Base-by-base conservation (phyloP, 2,113 vertebrate species). In the Caracal caracal region DNA sequence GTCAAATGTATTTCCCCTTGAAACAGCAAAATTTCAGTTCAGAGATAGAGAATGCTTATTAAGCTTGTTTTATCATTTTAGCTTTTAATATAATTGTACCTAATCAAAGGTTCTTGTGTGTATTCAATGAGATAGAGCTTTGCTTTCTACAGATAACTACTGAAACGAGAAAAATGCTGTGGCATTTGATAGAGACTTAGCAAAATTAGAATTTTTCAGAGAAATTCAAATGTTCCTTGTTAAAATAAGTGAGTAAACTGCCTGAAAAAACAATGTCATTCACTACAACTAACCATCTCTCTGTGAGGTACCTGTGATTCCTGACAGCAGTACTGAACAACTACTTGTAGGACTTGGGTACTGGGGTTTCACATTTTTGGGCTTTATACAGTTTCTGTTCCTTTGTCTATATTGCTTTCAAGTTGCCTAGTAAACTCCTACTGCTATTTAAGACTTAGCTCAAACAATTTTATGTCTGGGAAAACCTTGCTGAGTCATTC, bases 141-240 rank as follows among this genome's bases (percentile, higher is more conserved):
- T 88, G 47, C 35, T 83, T 84, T 59, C 33, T 73, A 71, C 3
- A 56, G 16, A 12, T 93, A 93, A 53, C 30, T 73, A 35, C 6
- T 56, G 47, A 94, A 86, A 75, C 63, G 83, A 96, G 75, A 80
- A 92, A 89, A 88, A 70, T n/a, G 20, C 56, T 7, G 13, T 9
- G 79, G 71, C 26, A 61, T 84, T 70, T 71, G 56, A 93, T 51
- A 51, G 40, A 89, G 37, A 88, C 10, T 71, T 9, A 78, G 65
- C 8, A 89, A 93, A 59, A 86, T 92, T 63, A 89, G n/a, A 85
- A 82, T 40, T 89, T 92, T 96, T 61, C 61, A 51, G 19, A 82
- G 37, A 82, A 47, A 88, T 2, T 86, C 53, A 95, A 96, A 79
- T 92, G 37, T 37, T 79, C 78, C 49, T 95, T 76, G 16, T 94